Base-by-base conservation (phyloP, 1,140 invertebrate species). In the Drosophila carrolli region DNA sequence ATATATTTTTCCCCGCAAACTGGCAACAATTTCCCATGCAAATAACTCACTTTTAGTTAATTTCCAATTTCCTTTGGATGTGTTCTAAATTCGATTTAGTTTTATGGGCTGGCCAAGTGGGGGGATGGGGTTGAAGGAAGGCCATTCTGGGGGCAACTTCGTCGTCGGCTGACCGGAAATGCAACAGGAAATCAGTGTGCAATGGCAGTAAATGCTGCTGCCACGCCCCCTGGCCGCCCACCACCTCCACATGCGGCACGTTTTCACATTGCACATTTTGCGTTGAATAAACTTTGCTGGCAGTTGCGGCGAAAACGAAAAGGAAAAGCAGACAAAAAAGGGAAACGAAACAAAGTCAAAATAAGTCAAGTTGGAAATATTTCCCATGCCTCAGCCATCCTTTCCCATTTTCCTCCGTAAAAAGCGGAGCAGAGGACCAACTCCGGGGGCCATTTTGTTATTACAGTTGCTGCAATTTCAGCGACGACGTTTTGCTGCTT, bases 391-490 rank as follows among this genome's bases (percentile, higher is more conserved):
- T 50, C 44, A 50, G 59, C 51, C 51, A 41, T 44, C 38, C 43
- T 40, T 14, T n/a, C 7, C 23, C 23, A 47, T 65, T 50, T 43
- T 47, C 19, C 41, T 57, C 27, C 35, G 37, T 13, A 55, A 48
- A 44, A 40, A 23, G 78, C 50, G 37, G 40, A 55, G 48, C 71
- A 75, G 54, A 78, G 78, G 60, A 86, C 78, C 75, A 83, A 86
- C 78, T 86, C 75, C 82, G 75, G 78, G 60, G 75, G 82, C 82
- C 82, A 86, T 86, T 86, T 78, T 81, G 75, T 86, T 86, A 86
- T 86, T 86, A 86, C 82, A 86, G 82, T 86, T 86, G 82, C 75
- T 85, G 81, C 81, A 85, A 78, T 85, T 85, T 84, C 81, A 74
- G 81, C 58, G 67, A 60, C 80, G 71, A 72, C 65, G 71, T 66